A percentile compares a stretch with the other conserved stretches of the same genome.
Evolutionary conservation across 1,140 invertebrate genomes (phyloP).

Genomic region (Drosophila ficusphila): DNA sequence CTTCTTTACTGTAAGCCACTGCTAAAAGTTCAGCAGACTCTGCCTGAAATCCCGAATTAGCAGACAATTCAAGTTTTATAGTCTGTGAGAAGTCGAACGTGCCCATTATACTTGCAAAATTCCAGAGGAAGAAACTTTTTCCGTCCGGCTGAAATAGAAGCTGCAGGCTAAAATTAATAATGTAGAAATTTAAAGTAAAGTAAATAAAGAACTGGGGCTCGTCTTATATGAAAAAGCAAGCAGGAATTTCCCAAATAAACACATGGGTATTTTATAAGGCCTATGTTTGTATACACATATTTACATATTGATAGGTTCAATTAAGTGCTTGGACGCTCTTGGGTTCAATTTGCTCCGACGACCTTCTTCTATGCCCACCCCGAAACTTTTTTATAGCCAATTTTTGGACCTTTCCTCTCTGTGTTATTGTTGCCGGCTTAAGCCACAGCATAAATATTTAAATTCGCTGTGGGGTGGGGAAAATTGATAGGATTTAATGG

Average conservation of each 20-base stretch:
- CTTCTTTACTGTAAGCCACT: too few relatives aligned
- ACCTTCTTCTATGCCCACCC: not conserved
- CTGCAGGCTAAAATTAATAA: slow-evolving; percentile 47
- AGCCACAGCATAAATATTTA: slow-evolving; percentile 77
- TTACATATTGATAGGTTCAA: slow-evolving; percentile 70
- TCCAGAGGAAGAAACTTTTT: not conserved
- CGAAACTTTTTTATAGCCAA: slow-evolving; percentile 58
- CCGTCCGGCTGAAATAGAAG: slow-evolving; percentile 9
- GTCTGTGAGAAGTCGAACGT: not conserved
- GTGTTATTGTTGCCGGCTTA: slow-evolving; percentile 49
- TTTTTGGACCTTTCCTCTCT: slow-evolving; percentile 61
- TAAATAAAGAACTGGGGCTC: slow-evolving; percentile 1
- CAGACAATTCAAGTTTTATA: not conserved
- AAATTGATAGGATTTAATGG: slow-evolving; percentile 82
- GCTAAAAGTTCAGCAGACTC: not conserved
- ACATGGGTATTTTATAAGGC: slow-evolving; percentile 17
- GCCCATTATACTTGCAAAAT: not conserved
- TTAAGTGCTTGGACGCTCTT: slow-evolving; percentile 74
- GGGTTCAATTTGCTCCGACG: slow-evolving; percentile 56
- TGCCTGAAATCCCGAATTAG: slow-evolving; percentile 17
- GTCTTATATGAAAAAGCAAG: slow-evolving; percentile 3
- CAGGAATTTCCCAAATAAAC: slow-evolving; percentile 6
- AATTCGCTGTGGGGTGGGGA: slow-evolving; percentile 65
- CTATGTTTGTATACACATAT: slow-evolving; percentile 5
- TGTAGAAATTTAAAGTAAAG: slow-evolving; percentile 49